These are phyloP conservation scores for Gryllus bimaculatus DNA, from an alignment of 1,140 invertebrate species.

Conservation along the genomic window DNA sequence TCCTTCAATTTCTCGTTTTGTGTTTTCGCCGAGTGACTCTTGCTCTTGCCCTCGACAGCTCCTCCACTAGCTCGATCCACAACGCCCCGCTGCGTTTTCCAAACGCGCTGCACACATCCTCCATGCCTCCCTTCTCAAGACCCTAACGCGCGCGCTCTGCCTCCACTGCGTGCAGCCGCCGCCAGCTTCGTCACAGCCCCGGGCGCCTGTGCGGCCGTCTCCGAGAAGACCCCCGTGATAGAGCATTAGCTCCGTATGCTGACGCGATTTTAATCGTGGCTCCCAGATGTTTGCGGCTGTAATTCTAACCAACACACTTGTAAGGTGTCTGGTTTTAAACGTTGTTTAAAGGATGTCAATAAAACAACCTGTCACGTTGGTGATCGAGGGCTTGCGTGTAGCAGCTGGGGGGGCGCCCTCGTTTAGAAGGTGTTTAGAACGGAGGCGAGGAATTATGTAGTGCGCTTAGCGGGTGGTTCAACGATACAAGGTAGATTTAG, in stretches of 20 bases:
- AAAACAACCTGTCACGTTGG: background rate
- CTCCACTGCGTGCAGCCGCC: too few relatives aligned
- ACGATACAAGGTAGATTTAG: too few relatives aligned
- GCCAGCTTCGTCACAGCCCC: too few relatives aligned
- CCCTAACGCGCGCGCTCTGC: too few relatives aligned
- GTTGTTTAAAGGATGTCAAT: constrained; percentile 1
- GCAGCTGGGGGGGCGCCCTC: background rate
- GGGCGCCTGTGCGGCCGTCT: background rate
- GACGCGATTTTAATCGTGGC: background rate
- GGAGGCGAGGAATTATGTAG: background rate
- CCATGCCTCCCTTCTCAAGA: too few relatives aligned
- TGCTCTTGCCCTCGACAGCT: too few relatives aligned
- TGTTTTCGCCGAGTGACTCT: too few relatives aligned
- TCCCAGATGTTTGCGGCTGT: background rate
- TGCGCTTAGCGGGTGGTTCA: too few relatives aligned
- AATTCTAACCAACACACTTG: background rate
- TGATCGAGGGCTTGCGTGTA: background rate
- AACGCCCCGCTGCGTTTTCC: too few relatives aligned
- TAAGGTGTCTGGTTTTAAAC: background rate
- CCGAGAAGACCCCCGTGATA: background rate
- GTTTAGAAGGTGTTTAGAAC: background rate
- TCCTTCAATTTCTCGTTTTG: too few relatives aligned
- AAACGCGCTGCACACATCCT: too few relatives aligned
- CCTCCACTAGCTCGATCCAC: too few relatives aligned
- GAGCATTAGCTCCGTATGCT: background rate